Conservation (phyloP, 2,797 vertebrate species). For the Scleropages formosus region DNA sequence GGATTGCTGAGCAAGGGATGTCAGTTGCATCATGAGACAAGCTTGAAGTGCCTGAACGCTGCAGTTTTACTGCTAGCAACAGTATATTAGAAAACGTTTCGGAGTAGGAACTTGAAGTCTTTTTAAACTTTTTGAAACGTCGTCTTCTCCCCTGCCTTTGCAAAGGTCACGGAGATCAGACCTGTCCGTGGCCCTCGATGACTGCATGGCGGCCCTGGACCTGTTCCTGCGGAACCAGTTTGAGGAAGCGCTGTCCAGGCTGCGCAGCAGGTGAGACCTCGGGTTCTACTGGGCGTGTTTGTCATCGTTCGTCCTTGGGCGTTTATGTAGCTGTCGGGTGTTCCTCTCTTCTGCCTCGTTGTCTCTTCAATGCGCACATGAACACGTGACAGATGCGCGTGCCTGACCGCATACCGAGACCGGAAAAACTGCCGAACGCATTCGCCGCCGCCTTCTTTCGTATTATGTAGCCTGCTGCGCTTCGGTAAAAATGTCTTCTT, state of each 20-base stretch:
- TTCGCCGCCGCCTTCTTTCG: too few species aligned
- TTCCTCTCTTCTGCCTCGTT: constrained; percentile 20
- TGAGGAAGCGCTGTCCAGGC: constrained; percentile 82
- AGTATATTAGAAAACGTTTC: too few species aligned
- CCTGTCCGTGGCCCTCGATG: constrained; percentile 81
- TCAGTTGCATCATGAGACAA: too few species aligned
- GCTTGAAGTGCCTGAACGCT: too few species aligned
- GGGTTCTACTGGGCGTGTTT: neutral
- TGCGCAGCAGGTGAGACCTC: constrained; percentile 78
- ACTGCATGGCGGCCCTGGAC: constrained; percentile 91
- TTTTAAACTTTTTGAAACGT: too few species aligned
- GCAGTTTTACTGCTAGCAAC: neutral
- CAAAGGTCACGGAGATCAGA: constrained; percentile 75
- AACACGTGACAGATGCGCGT: too few species aligned
- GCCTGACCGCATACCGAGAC: too few species aligned
- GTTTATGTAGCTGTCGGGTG: constrained; percentile 37
- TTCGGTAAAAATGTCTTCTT: too few species aligned
- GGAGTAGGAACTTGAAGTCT: neutral
- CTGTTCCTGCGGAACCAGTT: constrained; percentile 94
- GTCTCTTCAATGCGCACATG: too few species aligned
- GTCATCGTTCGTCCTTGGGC: neutral
- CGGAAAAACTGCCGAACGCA: too few species aligned
- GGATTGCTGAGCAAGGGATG: too few species aligned
- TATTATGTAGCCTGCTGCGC: too few species aligned
- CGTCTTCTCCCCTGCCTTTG: constrained; percentile 22